phyloP scores from a whole-genome alignment of 2,113 vertebrate genomes.

The Phalacrocorax brasilianus region DNA sequence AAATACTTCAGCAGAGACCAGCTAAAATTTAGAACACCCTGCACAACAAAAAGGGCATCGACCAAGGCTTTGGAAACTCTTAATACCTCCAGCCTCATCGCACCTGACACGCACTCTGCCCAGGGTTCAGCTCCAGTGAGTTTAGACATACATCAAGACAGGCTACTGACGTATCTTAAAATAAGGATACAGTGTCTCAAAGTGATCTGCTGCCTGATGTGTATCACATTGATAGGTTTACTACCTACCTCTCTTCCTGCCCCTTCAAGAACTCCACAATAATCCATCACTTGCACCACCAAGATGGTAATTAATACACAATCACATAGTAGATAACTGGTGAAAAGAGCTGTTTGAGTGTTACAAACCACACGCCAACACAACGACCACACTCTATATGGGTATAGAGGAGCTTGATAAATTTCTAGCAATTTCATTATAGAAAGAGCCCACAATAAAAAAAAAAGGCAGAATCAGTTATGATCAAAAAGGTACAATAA shows the following conservation, averaged over 20 bases:
- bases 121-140: background rate
- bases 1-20: background rate
- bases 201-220: background rate
- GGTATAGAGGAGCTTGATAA: background rate
- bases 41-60: background rate
- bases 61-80: background rate
- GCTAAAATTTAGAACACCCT: background rate
- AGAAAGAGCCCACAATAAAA: background rate
- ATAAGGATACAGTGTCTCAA: background rate
- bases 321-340: background rate
- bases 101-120: background rate
- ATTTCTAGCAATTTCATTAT: background rate
- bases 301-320: background rate
- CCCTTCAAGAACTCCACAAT: background rate
- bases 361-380: rapidly evolving
- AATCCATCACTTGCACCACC: background rate
- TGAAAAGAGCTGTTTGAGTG: background rate
- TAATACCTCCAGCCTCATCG: background rate
- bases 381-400: rapidly evolving
- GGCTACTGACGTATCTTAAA: rapidly evolving
- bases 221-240: background rate
- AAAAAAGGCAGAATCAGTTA: background rate
- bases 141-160: background rate
- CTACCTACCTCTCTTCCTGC: background rate
- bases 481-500: background rate